A percentile compares a stretch with the other conserved stretches of the same genome.
These are phyloP conservation scores for Drosophila insularis DNA, from an alignment of 1,140 invertebrate species.

Conservation along the genomic window DNA sequence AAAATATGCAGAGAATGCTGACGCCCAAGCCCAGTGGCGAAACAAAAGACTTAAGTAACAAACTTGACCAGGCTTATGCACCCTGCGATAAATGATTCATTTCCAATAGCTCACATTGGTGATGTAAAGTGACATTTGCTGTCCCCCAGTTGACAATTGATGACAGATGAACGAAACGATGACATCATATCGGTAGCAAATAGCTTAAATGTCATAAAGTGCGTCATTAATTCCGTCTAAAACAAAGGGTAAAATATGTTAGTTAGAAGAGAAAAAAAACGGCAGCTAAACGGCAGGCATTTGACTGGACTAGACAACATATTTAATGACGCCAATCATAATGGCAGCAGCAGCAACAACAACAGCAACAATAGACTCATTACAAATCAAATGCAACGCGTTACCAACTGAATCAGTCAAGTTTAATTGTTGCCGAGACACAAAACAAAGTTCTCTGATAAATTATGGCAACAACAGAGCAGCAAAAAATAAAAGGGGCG, in stretches of 20 bases:
- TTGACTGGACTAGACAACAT: constrained; percentile 65
- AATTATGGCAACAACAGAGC: constrained; percentile 57
- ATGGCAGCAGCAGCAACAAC: constrained; percentile 31
- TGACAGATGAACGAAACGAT: constrained; percentile 33
- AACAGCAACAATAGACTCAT: constrained; percentile 45
- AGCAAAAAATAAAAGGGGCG: constrained; percentile 15
- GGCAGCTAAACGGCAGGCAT: constrained; percentile 55
- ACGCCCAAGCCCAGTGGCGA: constrained; percentile 41
- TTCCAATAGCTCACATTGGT: constrained; percentile 38
- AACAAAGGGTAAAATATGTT: constrained; percentile 64
- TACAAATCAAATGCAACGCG: constrained; percentile 79
- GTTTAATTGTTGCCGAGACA: constrained; percentile 59
- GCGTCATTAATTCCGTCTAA: constrained; percentile 59
- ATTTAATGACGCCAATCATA: constrained; percentile 66
- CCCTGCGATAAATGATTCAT: background rate
- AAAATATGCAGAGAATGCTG: constrained; percentile 64
- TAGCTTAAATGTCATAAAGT: constrained; percentile 67
- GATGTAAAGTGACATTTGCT: constrained; percentile 38
- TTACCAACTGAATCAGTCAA: constrained; percentile 74
- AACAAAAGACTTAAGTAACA: constrained; percentile 77
- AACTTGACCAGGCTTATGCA: constrained; percentile 33
- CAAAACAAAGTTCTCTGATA: constrained; percentile 64
- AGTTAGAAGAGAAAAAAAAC: constrained; percentile 35
- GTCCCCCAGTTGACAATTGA: constrained; percentile 16
- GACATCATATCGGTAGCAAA: constrained; percentile 32